These are phyloP conservation scores for Hydractinia symbiolongicarpus DNA, from an alignment of 30 jellyfish, hydroid and myxozoan genomes.

Conservation along the genomic window DNA sequence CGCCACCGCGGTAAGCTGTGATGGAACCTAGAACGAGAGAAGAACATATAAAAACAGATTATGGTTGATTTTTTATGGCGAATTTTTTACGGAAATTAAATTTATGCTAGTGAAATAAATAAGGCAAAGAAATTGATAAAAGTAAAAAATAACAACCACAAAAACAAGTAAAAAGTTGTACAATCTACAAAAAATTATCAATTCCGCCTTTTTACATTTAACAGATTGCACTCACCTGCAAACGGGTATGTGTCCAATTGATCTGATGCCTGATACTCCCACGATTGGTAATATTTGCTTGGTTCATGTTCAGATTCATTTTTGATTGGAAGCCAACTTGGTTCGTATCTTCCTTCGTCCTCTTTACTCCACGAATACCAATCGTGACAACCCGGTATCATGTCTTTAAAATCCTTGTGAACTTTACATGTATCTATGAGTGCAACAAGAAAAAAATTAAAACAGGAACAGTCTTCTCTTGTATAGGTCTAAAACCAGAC, in stretches of 20 bases:
- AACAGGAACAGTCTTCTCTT: background rate
- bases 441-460: background rate
- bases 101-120: too few relatives aligned
- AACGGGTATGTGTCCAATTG: conserved; percentile 92
- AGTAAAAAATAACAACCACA: too few relatives aligned
- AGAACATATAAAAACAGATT: background rate
- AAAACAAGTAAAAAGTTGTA: too few relatives aligned
- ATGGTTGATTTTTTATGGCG: background rate
- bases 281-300: conserved; percentile 38
- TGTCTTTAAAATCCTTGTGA: conserved; percentile 45
- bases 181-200: background rate
- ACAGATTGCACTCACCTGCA: too few relatives aligned
- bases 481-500: too few relatives aligned
- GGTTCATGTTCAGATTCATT: conserved; percentile 52
- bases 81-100: too few relatives aligned
- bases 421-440: conserved; percentile 66
- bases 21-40: conserved; percentile 48
- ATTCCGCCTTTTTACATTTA: conserved; percentile 20
- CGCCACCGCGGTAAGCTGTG: conserved; percentile 94
- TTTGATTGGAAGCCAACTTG: conserved; percentile 68
- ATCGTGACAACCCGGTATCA: conserved; percentile 62
- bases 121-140: too few relatives aligned
- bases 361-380: conserved; percentile 85
- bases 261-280: conserved; percentile 70
- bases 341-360: conserved; percentile 60